phyloP scores from a whole-genome alignment of 2,888 invertebrate species.

The Drosophila koepferae region DNA sequence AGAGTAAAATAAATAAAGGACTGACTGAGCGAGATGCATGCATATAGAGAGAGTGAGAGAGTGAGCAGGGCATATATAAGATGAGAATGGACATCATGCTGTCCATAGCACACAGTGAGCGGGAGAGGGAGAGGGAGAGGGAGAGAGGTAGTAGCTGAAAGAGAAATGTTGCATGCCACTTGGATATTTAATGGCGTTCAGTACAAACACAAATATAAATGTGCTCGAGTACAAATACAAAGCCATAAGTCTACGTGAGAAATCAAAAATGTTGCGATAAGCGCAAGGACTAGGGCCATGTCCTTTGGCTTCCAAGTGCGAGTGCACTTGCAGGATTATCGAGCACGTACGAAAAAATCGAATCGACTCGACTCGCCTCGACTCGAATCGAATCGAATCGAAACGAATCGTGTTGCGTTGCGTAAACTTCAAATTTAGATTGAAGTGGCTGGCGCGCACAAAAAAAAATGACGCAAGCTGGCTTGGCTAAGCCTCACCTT shows the following conservation, averaged over 20 bases:
- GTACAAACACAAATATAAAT: constrained; percentile 52
- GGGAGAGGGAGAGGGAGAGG: background rate
- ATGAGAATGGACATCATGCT: constrained; percentile 37
- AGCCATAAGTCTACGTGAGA: constrained; percentile 74
- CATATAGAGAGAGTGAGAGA: background rate
- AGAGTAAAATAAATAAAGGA: constrained; percentile 50
- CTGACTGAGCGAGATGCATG: background rate
- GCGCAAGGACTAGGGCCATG: constrained; percentile 43
- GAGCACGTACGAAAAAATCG: constrained; percentile 67
- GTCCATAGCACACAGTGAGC: constrained; percentile 40
- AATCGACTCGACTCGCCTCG: constrained; percentile 38
- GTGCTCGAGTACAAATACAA: constrained; percentile 43
- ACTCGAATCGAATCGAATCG: constrained; percentile 21
- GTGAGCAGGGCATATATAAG: background rate
- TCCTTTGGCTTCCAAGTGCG: constrained; percentile 47
- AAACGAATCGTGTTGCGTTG: constrained; percentile 29
- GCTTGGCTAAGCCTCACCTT: constrained; percentile 66
- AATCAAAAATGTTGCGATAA: constrained; percentile 74
- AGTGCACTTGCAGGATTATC: constrained; percentile 59
- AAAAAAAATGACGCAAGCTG: constrained; percentile 59
- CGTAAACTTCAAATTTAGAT: constrained; percentile 76
- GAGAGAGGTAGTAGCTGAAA: constrained; percentile 19
- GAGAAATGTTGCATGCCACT: constrained; percentile 78
- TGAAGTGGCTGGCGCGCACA: constrained; percentile 58
- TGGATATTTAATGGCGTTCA: constrained; percentile 76